Conservation (phyloP, 2,888 invertebrate genomes). For the Litoditis marina region DNA sequence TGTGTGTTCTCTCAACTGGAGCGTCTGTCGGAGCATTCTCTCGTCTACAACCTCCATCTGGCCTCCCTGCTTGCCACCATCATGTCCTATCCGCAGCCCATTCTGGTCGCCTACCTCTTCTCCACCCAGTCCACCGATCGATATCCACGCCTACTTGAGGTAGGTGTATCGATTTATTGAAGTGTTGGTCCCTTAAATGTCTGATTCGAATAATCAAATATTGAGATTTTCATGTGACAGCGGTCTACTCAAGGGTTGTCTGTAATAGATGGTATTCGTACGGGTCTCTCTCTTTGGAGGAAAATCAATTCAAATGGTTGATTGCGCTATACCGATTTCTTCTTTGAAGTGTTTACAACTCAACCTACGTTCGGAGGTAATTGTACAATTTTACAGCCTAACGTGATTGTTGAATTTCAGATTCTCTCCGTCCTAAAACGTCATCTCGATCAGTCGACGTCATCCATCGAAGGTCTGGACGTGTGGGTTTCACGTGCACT, state of each 20-base stretch:
- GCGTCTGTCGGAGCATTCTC: conserved; percentile 26
- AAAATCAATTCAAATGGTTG: no score
- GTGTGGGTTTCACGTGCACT: conserved; percentile 55
- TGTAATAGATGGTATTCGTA: no score
- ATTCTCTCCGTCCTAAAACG: conserved; percentile 78
- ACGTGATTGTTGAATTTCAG: no score
- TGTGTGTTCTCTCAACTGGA: conserved; percentile 29
- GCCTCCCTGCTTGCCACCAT: conserved; percentile 77
- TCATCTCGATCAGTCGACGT: conserved; percentile 75
- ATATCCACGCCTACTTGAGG: conserved; percentile 15
- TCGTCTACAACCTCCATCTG: conserved; percentile 42
- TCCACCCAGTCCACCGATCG: conserved; percentile 64
- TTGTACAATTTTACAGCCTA: no score
- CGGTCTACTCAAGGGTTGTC: no score
- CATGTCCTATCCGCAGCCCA: conserved; percentile 82
- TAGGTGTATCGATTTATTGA: not conserved
- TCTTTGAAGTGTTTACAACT: no score
- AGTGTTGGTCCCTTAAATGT: no score
- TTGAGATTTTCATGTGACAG: not conserved
- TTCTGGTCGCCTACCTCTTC: conserved; percentile 81
- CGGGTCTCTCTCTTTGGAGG: no score
- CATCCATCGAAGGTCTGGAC: conserved; percentile 64
- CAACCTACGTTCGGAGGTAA: no score
- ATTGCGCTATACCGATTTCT: no score
- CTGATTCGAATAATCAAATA: not conserved